Evolutionary conservation across 2,113 vertebrate genomes (phyloP), one percentile per base, ranked within the genome.

Genomic region (Gymnocephalus cernua): DNA sequence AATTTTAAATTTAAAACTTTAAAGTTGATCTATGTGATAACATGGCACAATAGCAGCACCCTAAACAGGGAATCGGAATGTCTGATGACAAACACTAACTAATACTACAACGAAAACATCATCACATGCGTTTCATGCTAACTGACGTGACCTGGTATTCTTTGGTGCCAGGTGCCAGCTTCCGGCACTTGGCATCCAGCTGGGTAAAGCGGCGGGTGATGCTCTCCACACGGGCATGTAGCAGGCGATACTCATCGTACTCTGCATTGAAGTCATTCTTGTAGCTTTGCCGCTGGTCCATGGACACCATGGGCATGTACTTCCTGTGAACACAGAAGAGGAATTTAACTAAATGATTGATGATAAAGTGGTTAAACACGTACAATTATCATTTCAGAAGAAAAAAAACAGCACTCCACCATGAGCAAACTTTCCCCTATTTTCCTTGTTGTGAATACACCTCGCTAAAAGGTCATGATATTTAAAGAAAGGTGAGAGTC

Each of bases 221-320:
- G 9, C 61, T 94, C 83, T 98, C 96, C 85, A 98, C 94, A 1
- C 89, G 94, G 67, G 95, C 95, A 15, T 97, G 96, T 81, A 99
- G 78, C 29, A 63, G 80, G 44, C 96, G 94, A 77, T 99, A 99
- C 73, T 99, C 97, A 0, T 95, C 96, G 27, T 97, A 99, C 86
- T 98, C 97, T 0, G 96, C 96, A 19, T 96, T 96, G 90, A 99
- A 99, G 90, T 98, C 97, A 25, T 96, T 83, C 86, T 96, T 96
- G 93, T 97, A 99, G 74, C 89, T 92, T 88, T 97, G 96, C 27
- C 96, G 92, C 87, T 99, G 98, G 87, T 97, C 96, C 0, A 90
- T 74, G 11, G 97, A 97, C 72, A 92, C 88, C 48, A 99, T 92
- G 3, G 94, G 77, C 9, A 86, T 88, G 71, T 98, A 99, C 86